Conservation (phyloP, 1,140 invertebrate species). For the Cyphomyrmex costatus region DNA sequence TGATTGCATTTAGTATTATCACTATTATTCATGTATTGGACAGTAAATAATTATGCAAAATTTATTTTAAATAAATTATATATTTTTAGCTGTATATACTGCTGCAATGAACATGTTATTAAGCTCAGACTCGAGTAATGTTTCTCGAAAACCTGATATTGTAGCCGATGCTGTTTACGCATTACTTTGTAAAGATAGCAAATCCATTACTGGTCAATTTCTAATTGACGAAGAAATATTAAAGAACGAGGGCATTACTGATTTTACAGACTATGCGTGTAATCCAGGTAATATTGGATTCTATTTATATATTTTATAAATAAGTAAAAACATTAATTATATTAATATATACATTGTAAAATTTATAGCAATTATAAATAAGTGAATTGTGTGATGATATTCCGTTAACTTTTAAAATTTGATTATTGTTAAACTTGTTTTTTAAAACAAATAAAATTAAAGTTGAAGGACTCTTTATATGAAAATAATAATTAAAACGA, state of each 20-base stretch:
- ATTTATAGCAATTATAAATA: slow-evolving; percentile 6
- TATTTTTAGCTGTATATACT: slow-evolving; percentile 94
- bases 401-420: neutral
- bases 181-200: slow-evolving; percentile 93
- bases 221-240: slow-evolving; percentile 97
- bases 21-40: neutral
- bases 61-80: neutral
- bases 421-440: slow-evolving; percentile 8
- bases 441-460: too few relatives aligned
- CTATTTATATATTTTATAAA: neutral
- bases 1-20: neutral
- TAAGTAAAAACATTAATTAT: slow-evolving; percentile 5
- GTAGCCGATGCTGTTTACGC: slow-evolving; percentile 98
- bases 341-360: neutral
- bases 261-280: slow-evolving; percentile 95
- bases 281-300: slow-evolving; percentile 89
- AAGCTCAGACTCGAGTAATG: slow-evolving; percentile 88
- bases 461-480: too few relatives aligned
- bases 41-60: slow-evolving; percentile 17
- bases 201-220: slow-evolving; percentile 95
- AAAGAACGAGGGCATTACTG: slow-evolving; percentile 92
- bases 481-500: too few relatives aligned
- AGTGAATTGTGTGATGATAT: neutral
- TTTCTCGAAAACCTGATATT: slow-evolving; percentile 95
- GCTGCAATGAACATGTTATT: slow-evolving; percentile 98